Evolutionary conservation across 2,888 invertebrate species (phyloP), one percentile per base, ranked within the genome.

Genomic region (Himalopsyche kuldschensis): DNA sequence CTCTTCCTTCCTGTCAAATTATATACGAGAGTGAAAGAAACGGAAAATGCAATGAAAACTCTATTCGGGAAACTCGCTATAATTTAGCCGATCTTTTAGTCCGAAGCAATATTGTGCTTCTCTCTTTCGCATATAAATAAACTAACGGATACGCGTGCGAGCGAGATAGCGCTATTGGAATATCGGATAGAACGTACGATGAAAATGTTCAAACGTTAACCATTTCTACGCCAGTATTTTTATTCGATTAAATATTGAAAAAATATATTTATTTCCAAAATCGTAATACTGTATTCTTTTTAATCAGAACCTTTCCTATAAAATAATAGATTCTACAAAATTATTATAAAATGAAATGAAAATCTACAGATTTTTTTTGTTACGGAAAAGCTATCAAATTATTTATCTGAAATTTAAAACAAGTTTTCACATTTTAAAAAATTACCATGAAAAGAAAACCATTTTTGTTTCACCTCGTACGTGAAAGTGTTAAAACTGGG

Each of bases 401-500:
- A 4, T 4, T 35, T 4, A 35, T 10, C 1, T 15, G 11, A 15
- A 15, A 41, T 3, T 41, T 2, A 15, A 41, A 5, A 41, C 2
- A 6, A 6, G 15, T 41, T 0, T 41, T 41, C 11, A 41, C 4
- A 15, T 41, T 41, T 41, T 1, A 41, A 41, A 41, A 41, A 41
- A 4, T 15, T 41, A 41, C 41, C 0, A 20, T 17, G 4, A 4
- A 48, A 47, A 47, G n/a, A 48, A 17, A 1, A 55, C 5, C 15
- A 20, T 20, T 15, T 55, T 55, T n/a, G n/a, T n/a, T 20, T 10
- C 55, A 24, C 55, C 20, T 20, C 41, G 55, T 77, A 10, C n/a
- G 6, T 24, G 80, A 79, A 75, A 75, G 41, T 75, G 82, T 79
- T 82, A 75, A 47, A 79, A 69, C 75, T 35, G 27, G 35, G 69